phyloP scores from a whole-genome alignment of 2,113 vertebrate genomes.

The Phyllopteryx taeniolatus region DNA sequence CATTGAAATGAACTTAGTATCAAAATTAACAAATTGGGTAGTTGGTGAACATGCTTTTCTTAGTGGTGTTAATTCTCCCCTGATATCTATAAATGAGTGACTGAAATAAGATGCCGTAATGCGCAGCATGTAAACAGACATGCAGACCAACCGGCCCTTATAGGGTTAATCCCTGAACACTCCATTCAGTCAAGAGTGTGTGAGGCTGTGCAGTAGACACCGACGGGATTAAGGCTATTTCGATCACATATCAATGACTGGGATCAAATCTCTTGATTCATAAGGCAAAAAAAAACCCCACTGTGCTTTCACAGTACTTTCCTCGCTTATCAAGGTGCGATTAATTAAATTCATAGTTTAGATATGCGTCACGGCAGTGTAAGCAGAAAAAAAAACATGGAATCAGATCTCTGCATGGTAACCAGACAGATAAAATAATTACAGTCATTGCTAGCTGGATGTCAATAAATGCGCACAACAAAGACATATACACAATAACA shows the following conservation, averaged over 20 bases:
- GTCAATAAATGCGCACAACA: no score
- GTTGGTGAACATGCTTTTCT: not conserved
- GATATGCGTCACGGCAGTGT: not conserved
- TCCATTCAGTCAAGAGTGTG: slow-evolving; percentile 25
- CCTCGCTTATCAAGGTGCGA: not conserved
- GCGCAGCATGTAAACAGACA: slow-evolving; percentile 16
- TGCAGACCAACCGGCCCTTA: slow-evolving; percentile 18
- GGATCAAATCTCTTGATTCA: slow-evolving; percentile 21
- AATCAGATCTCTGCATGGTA: not conserved
- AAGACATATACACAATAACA: no score
- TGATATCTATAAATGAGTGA: slow-evolving; percentile 2
- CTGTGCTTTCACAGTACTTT: not conserved
- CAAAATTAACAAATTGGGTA: not conserved
- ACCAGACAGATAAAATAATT: no score
- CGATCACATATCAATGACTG: slow-evolving; percentile 6
- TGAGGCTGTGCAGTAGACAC: slow-evolving; percentile 8
- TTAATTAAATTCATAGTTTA: not conserved
- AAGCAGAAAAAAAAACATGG: not conserved
- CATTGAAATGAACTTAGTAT: not conserved
- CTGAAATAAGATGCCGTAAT: slow-evolving; percentile 1
- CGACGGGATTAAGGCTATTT: slow-evolving; percentile 23
- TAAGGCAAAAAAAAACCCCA: no score
- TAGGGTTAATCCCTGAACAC: slow-evolving; percentile 51
- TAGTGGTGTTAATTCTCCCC: not conserved
- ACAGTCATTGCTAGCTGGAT: no score